Base-by-base conservation (phyloP, 2,888 invertebrate genomes). In the Andrena bicolor region DNA sequence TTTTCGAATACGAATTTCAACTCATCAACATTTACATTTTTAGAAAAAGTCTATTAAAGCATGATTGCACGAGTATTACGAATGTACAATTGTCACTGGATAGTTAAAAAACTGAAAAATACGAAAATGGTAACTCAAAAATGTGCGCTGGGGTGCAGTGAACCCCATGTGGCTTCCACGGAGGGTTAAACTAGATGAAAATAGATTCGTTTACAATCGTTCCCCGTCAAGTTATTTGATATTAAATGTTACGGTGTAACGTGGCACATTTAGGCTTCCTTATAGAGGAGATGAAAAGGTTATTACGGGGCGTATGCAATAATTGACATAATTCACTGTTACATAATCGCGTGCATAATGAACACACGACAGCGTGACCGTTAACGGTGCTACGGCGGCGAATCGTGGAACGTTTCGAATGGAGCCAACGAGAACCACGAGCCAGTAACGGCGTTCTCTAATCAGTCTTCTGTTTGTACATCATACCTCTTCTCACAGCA, bases 401-500 rank as follows among this genome's bases (percentile, higher is more conserved):
- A 56, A 68, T 60, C 73, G 66, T 61, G 71, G 56, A 63, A 41
- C 60, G 26, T 75, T 69, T 56, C 49, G 66, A 70, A 80, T 58
- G 72, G 83, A 83, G 83, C 72, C 73, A 71, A 68, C 76, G 49
- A 63, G 72, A 75, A 8, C 56, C 74, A 48, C 58, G 28, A 60
- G 72, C 65, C 73, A 70, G 64, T 74, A 74, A 70, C 49, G 41
- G 60, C 66, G 32, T 51, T 66, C 41, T 66, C 41, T 63, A 30
- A 71, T 83, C 83, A 74, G 51, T 73, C 73, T 71, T 82, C 63
- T 58, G 68, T 79, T 49, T 69, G 60, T 60, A 58, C 83, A 84
- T 84, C 83, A 76, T 71, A 72, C 61, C 10, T 79, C 65, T 83
- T 79, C 61, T 84, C 79, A 84, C 63, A 60, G 69, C 60, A 73